These are phyloP conservation scores for Enteromius viviparus DNA, from an alignment of 2,797 vertebrate genomes.

Conservation along the genomic window DNA sequence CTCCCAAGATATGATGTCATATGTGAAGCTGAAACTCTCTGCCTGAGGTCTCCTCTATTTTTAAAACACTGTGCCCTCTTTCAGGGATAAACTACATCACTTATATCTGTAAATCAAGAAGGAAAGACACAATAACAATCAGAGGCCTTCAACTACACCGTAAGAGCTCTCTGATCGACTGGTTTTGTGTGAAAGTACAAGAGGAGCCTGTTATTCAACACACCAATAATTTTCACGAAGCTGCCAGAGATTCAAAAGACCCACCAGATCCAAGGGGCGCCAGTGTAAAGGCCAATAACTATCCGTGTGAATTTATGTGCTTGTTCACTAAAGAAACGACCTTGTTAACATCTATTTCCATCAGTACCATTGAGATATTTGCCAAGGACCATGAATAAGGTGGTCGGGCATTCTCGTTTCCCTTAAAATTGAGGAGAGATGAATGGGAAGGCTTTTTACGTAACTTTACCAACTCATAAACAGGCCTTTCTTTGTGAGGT, in stretches of 20 bases:
- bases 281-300: conserved; percentile 40
- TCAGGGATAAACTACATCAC: conserved; percentile 22
- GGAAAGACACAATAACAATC: conserved; percentile 7
- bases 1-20: background rate
- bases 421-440: conserved; percentile 19
- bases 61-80: conserved; percentile 22
- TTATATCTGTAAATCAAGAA: conserved; percentile 30
- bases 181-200: conserved; percentile 40
- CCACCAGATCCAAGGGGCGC: conserved; percentile 35
- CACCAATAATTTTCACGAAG: conserved; percentile 41
- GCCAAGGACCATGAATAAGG: conserved; percentile 22
- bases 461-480: conserved; percentile 6
- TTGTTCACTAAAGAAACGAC: conserved; percentile 36
- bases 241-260: conserved; percentile 39
- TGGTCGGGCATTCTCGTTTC: conserved; percentile 12
- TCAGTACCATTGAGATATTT: conserved; percentile 18
- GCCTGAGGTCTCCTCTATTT: background rate
- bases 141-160: background rate
- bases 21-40: background rate
- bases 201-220: conserved; percentile 38
- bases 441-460: background rate
- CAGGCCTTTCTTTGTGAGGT: background rate
- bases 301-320: conserved; percentile 33
- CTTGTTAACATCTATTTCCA: conserved; percentile 45
- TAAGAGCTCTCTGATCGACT: conserved; percentile 31